Percentiles rank a stretch among this genome's conserved stretches.
Evolutionary conservation across 2,797 vertebrate genomes (phyloP).

Genomic region (Pseudomugil gertrudae): DNA sequence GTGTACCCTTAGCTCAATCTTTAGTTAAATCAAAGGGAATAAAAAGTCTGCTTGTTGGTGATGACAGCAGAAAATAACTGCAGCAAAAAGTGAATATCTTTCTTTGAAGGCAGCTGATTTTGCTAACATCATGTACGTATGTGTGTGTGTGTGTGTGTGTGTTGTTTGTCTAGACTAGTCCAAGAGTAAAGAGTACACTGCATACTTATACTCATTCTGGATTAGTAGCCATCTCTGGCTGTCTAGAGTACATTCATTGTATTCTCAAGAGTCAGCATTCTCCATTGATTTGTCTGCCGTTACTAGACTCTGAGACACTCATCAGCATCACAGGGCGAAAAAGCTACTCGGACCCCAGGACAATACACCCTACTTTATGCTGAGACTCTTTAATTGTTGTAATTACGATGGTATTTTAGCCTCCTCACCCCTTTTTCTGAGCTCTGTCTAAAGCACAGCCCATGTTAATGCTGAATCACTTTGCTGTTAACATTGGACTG

Average conservation of each 20-base stretch:
- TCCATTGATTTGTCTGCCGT: conserved; percentile 74
- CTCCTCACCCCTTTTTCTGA: conserved; percentile 55
- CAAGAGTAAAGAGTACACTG: conserved; percentile 54
- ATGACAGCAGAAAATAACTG: conserved; percentile 9
- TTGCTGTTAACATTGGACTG: conserved; percentile 45
- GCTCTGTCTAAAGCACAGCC: conserved; percentile 55
- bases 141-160: conserved; percentile 19
- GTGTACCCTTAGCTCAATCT: conserved; percentile 56
- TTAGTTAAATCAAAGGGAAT: conserved; percentile 43
- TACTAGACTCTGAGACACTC: conserved; percentile 63
- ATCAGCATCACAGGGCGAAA: conserved; percentile 69
- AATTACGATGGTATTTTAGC: conserved; percentile 74
- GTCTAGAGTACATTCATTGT: conserved; percentile 62
- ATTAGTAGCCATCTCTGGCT: conserved; percentile 69
- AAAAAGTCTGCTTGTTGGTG: neutral
- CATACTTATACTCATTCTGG: conserved; percentile 75
- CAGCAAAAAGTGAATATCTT: conserved; percentile 28
- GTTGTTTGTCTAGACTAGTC: conserved; percentile 64
- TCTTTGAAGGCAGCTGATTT: conserved; percentile 10
- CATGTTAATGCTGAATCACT: conserved; percentile 46
- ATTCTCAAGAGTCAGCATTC: conserved; percentile 73
- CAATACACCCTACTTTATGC: conserved; percentile 52
- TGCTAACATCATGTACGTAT: neutral
- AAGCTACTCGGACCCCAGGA: conserved; percentile 53
- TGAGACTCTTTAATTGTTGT: conserved; percentile 71